Evolutionary conservation across 2,113 vertebrate species (phyloP).

Genomic region (Excalfactoria chinensis): DNA sequence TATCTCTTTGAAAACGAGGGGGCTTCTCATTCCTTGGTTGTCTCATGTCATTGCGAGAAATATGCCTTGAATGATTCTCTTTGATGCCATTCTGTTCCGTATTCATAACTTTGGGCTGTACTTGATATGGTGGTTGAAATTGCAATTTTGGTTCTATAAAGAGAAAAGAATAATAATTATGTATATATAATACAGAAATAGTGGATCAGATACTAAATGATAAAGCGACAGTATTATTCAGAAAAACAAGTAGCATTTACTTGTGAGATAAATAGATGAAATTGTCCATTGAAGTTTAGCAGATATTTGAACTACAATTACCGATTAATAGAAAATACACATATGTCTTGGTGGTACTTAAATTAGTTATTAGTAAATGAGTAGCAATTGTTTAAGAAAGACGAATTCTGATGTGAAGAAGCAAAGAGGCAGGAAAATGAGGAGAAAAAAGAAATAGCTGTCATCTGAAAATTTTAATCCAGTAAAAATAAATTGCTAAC

Average conservation of each 20-base stretch:
- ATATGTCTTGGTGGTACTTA: not conserved
- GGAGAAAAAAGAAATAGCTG: not conserved
- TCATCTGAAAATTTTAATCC: not conserved
- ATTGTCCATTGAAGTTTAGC: not conserved
- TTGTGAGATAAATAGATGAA: not conserved
- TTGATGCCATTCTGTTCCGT: slow-evolving; percentile 83
- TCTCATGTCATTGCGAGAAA: slow-evolving; percentile 84
- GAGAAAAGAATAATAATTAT: slow-evolving; percentile 43
- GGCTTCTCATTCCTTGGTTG: slow-evolving; percentile 90
- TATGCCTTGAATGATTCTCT: slow-evolving; percentile 83
- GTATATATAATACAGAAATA: not conserved
- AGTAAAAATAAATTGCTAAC: not conserved
- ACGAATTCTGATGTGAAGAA: not conserved
- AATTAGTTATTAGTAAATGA: not conserved
- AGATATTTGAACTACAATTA: not conserved
- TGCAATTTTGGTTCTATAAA: slow-evolving; percentile 89
- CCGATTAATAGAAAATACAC: not conserved
- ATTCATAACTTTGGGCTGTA: slow-evolving; percentile 79
- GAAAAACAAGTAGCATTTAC: not conserved
- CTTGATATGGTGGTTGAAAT: slow-evolving; percentile 78
- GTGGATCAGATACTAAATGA: not conserved
- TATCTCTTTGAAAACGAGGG: slow-evolving; percentile 92
- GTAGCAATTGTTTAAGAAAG: not conserved
- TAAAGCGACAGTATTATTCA: not conserved
- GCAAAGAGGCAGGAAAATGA: not conserved